Base-by-base conservation (phyloP, 2,888 invertebrate species). In the Drosophila mulleri region DNA sequence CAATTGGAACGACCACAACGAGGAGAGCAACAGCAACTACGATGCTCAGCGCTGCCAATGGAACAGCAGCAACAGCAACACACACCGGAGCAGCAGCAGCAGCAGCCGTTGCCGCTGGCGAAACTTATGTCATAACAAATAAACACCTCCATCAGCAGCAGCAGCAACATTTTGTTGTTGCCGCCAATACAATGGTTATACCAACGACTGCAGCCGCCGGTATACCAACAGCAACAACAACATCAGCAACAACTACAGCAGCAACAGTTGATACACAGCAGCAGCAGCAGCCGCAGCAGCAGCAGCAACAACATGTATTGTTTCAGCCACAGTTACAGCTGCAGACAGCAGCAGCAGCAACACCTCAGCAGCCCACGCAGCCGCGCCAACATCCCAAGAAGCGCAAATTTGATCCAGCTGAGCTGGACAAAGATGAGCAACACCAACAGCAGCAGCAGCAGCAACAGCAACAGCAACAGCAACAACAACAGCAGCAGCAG, bases 331-430 rank as follows among this genome's bases (percentile, higher is more conserved):
- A 91, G 62, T 78, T 90, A 48, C 91, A 90, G 56, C 77, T 90
- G 64, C 84, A 83, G 69, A 74, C 89, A 84, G 76, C 83, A 80
- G 60, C 87, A 82, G 71, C 87, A 82, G 71, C 97, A 83, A 78
- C 97, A 96, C 92, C 88, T 77, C 95, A 98, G 56, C 89, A 77
- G 35, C 94, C 63, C 93, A 94, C 67, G 94, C 95, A 72, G 95
- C 92, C 92, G 76, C 94, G 96, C 75, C 97, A 97, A 92, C 95
- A 98, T 91, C 98, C 98, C 67, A 98, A 98, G 93, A 98, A 98
- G 93, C 95, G 98, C 48, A 93, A 93, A 88, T 93, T 93, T 73
- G 92, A 92, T 89, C 92, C 92, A 83, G 91, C 93, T 63, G 93
- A 93, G 82, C 89, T 93, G 84, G 93, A 93, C 73, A 90, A 90